These are phyloP conservation scores for Pediacus dermestoides DNA, from an alignment of 2,888 invertebrate species.

Conservation along the genomic window DNA sequence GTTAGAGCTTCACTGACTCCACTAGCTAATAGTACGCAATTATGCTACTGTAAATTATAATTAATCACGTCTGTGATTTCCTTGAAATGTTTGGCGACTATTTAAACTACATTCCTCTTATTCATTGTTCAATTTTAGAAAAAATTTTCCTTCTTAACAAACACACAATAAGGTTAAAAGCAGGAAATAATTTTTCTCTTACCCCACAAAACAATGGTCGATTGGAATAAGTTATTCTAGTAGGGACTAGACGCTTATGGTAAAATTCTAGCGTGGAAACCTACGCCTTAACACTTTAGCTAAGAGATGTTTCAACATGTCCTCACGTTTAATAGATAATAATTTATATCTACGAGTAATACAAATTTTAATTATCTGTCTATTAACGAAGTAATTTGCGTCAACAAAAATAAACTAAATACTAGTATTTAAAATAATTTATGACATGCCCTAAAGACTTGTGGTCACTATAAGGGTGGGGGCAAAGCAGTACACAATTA, in stretches of 20 bases:
- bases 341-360: no score
- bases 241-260: no score
- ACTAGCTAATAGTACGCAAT: slow-evolving; percentile 45
- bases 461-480: slow-evolving; percentile 10
- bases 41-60: slow-evolving; percentile 46
- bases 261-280: no score
- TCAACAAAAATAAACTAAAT: not conserved
- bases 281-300: no score
- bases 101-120: slow-evolving; percentile 4
- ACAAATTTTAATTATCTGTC: no score
- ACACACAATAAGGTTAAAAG: slow-evolving; percentile 1
- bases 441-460: slow-evolving; percentile 6
- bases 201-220: slow-evolving; percentile 4
- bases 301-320: no score
- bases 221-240: no score
- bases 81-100: slow-evolving; percentile 16
- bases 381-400: no score
- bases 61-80: slow-evolving; percentile 35
- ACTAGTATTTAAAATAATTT: not conserved
- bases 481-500: slow-evolving; percentile 31
- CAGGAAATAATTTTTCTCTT: not conserved
- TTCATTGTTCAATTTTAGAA: no score
- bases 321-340: no score
- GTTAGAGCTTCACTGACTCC: slow-evolving; percentile 35
- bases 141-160: no score